These are phyloP conservation scores for Hydriomena furcata DNA, from an alignment of 2,888 invertebrate genomes.

Conservation along the genomic window DNA sequence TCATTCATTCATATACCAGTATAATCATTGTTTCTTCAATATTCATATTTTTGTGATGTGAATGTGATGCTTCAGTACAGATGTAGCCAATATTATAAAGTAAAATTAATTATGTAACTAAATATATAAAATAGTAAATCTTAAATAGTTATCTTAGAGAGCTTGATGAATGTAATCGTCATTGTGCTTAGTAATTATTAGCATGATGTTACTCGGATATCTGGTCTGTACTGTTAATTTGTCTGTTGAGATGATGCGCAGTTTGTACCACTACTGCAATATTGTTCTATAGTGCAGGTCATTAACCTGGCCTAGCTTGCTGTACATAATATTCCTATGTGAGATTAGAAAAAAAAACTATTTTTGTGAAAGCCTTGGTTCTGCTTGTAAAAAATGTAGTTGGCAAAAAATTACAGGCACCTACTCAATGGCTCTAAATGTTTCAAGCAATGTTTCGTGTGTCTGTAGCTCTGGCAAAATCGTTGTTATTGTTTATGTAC, in stretches of 20 bases:
- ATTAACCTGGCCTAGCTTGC: conserved; percentile 31
- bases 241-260: conserved; percentile 38
- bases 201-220: conserved; percentile 74
- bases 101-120: conserved; percentile 52
- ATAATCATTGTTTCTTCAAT: conserved; percentile 40
- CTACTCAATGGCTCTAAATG: conserved; percentile 26
- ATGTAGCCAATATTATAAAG: conserved; percentile 73
- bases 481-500: conserved; percentile 66
- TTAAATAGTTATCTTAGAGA: conserved; percentile 75
- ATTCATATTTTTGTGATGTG: conserved; percentile 58
- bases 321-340: conserved; percentile 58
- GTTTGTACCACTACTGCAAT: conserved; percentile 29
- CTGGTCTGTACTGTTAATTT: conserved; percentile 57
- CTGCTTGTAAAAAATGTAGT: conserved; percentile 31
- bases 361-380: conserved; percentile 56
- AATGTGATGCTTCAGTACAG: conserved; percentile 76
- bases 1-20: conserved; percentile 28
- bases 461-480: conserved; percentile 44
- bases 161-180: conserved; percentile 82
- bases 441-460: conserved; percentile 28
- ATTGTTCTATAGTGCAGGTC: conserved; percentile 8
- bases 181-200: conserved; percentile 81
- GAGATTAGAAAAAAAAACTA: conserved; percentile 61
- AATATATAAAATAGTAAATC: conserved; percentile 62
- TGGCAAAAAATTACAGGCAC: conserved; percentile 24